Evolutionary conservation across 2,888 invertebrate species (phyloP).

Genomic region (Campopleginae sp.): DNA sequence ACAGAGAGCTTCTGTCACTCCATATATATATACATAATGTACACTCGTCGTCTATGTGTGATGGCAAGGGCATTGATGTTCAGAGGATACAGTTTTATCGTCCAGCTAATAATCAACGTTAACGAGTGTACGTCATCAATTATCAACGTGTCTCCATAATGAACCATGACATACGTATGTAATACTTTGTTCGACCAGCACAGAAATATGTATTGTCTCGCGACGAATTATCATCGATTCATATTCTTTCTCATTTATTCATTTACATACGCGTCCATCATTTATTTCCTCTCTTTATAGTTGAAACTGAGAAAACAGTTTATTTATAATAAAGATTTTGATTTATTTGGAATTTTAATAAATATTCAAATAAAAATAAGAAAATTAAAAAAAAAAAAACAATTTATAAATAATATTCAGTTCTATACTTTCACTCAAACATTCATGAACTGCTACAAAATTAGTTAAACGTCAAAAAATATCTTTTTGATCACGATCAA

Average conservation of each 20-base stretch:
- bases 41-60: background rate
- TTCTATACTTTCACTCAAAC: too few species aligned
- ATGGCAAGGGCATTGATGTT: constrained; percentile 44
- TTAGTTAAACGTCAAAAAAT: too few species aligned
- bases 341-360: too few species aligned
- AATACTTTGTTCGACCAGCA: background rate
- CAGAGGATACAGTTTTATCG: constrained; percentile 61
- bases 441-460: too few species aligned
- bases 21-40: constrained; percentile 49
- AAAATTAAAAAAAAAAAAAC: too few species aligned
- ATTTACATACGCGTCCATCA: background rate
- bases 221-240: constrained; percentile 37
- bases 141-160: constrained; percentile 74
- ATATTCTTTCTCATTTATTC: constrained; percentile 7
- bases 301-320: too few species aligned
- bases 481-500: too few species aligned
- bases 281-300: background rate
- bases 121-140: constrained; percentile 77
- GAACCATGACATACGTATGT: constrained; percentile 67
- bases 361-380: too few species aligned
- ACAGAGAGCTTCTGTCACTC: constrained; percentile 56
- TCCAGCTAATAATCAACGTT: constrained; percentile 75
- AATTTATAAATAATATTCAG: too few species aligned
- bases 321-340: too few species aligned
- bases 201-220: constrained; percentile 30